Evolutionary conservation across 2,113 vertebrate species (phyloP).

Genomic region (Cnemophilus loriae): DNA sequence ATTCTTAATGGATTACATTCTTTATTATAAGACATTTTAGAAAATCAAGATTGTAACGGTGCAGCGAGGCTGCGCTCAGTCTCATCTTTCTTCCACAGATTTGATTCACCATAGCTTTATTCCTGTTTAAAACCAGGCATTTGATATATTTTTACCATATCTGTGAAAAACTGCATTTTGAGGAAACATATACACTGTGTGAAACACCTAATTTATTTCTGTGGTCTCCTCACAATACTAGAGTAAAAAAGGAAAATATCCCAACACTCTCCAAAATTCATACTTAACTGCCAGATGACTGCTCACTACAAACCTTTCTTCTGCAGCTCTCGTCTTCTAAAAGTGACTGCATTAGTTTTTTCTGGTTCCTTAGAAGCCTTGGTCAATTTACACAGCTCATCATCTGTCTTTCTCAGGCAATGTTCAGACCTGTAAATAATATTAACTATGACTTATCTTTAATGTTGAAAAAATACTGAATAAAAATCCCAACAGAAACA

Average conservation of each 20-base stretch:
- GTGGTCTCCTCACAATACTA: background rate
- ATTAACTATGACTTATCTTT: constrained; percentile 25
- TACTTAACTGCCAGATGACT: background rate
- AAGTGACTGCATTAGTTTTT: background rate
- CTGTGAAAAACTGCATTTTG: background rate
- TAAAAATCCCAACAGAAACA: background rate
- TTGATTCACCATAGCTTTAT: background rate
- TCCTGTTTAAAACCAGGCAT: background rate
- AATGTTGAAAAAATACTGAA: background rate
- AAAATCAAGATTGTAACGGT: background rate
- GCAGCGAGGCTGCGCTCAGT: background rate
- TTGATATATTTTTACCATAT: background rate
- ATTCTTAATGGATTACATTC: background rate
- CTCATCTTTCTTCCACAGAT: background rate
- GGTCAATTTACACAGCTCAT: constrained; percentile 8
- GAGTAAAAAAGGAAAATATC: background rate
- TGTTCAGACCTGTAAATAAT: constrained; percentile 52
- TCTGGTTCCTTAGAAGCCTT: constrained; percentile 9
- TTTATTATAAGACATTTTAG: background rate
- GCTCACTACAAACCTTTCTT: constrained; percentile 70
- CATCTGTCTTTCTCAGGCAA: background rate
- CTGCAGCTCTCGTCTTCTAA: constrained; percentile 33
- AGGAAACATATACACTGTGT: background rate
- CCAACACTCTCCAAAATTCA: background rate
- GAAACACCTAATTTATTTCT: background rate